Evolutionary conservation across 2,113 vertebrate genomes (phyloP).

Genomic region (rabbit (Oryctolagus cuniculus)): mOryCun1.1 NC_091432.1:229335001-229335500

Average conservation of each 20-base stretch:
- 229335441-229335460: conserved; percentile 16
- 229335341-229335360: conserved; percentile 38
- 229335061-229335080: neutral
- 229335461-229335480: conserved; percentile 1
- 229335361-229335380: neutral
- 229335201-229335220: neutral
- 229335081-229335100: neutral
- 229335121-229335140: neutral
- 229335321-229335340: neutral
- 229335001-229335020: conserved; percentile 7
- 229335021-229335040: neutral
- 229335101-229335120: neutral
- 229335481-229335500: conserved; percentile 26
- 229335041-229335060: neutral
- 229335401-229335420: neutral
- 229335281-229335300: neutral
- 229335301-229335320: conserved; percentile 18
- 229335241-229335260: neutral
- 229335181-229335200: conserved; percentile 30
- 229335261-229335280: neutral
- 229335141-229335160: neutral
- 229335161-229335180: neutral
- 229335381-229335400: neutral
- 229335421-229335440: conserved; percentile 43
- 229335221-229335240: conserved; percentile 43